Conservation (phyloP, 2,797 vertebrate genomes). For the Tokudaia muenninki region DNA sequence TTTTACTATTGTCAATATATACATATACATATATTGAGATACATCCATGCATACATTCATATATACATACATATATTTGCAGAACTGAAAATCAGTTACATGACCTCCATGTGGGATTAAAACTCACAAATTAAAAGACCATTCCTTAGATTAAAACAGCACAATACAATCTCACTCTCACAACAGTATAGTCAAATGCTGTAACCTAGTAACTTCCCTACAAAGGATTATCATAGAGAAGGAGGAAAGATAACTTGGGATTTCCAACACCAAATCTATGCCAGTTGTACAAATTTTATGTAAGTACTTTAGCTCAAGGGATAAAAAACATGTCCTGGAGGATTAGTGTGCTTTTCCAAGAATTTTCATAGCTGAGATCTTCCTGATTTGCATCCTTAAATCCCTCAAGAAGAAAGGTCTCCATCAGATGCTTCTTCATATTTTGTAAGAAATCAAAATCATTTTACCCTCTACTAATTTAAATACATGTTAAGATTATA, state of each 20-base stretch:
- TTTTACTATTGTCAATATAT: not conserved
- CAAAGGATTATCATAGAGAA: not conserved
- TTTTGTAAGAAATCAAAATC: not conserved
- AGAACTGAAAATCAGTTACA: not conserved
- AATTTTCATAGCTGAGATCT: not conserved
- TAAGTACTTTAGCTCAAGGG: not conserved
- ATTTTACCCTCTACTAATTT: not conserved
- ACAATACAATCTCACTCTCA: not conserved
- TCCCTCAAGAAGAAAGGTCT: not conserved
- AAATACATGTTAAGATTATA: not conserved
- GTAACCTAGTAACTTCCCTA: not conserved
- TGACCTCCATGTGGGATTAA: not conserved
- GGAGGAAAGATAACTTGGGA: not conserved
- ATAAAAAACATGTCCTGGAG: not conserved
- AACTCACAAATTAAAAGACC: not conserved
- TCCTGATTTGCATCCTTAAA: not conserved
- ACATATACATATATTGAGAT: too few relatives aligned
- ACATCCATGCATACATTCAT: too few relatives aligned
- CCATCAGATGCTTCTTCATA: not conserved
- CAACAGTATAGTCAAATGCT: not conserved
- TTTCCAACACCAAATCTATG: not conserved
- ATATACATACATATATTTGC: not conserved
- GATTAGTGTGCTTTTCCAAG: not conserved
- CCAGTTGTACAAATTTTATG: not conserved
- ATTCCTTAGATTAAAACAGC: not conserved